Evolutionary conservation across 1,140 invertebrate genomes (phyloP).

Genomic region (Coenobita brevimanus): DNA sequence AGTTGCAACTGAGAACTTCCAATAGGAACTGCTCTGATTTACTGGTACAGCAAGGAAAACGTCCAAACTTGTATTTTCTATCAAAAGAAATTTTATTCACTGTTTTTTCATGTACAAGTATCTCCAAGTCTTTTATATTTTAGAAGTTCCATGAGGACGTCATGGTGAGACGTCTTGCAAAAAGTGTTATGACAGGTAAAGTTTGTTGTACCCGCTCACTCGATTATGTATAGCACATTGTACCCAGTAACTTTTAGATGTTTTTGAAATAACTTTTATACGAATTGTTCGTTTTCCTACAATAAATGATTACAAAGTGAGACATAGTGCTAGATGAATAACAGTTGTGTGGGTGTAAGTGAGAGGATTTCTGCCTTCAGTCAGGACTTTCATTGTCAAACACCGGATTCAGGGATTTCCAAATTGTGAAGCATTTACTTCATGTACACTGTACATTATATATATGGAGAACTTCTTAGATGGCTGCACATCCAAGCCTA

Average conservation of each 20-base stretch:
- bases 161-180: constrained; percentile 33
- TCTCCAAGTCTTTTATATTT: constrained; percentile 47
- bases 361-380: constrained; percentile 55
- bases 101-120: constrained; percentile 54
- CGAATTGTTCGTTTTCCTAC: constrained; percentile 64
- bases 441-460: constrained; percentile 15
- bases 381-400: constrained; percentile 43
- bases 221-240: constrained; percentile 64
- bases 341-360: constrained; percentile 48
- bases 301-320: constrained; percentile 64
- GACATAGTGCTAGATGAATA: constrained; percentile 58
- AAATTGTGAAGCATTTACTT: constrained; percentile 24
- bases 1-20: constrained; percentile 40
- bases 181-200: constrained; percentile 51
- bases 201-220: constrained; percentile 65
- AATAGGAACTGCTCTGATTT: constrained; percentile 43
- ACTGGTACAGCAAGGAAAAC: constrained; percentile 46
- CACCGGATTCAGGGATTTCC: constrained; percentile 42
- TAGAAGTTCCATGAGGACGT: constrained; percentile 45
- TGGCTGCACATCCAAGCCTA: too few species aligned
- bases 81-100: constrained; percentile 42
- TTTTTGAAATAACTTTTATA: constrained; percentile 65
- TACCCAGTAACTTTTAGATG: constrained; percentile 47
- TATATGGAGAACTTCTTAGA: constrained; percentile 14
- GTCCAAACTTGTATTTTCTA: constrained; percentile 60